phyloP scores from a whole-genome alignment of 1,140 invertebrate species.

The Danaus melanippus region DNA sequence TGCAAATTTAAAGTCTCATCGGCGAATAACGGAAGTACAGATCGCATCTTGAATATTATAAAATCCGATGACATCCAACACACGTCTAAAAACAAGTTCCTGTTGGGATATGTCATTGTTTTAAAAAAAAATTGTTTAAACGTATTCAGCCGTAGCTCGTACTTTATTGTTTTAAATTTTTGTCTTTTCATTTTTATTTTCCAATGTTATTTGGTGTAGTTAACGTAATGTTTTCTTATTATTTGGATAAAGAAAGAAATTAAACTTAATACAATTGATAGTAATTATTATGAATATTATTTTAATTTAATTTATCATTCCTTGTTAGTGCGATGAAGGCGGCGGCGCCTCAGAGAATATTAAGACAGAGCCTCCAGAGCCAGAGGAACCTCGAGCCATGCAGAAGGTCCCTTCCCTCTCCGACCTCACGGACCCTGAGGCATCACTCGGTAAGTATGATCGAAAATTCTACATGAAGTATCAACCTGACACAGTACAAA shows the following conservation, averaged over 20 bases:
- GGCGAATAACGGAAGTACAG: constrained; percentile 46
- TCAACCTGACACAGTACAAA: too few relatives aligned
- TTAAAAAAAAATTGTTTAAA: constrained; percentile 6
- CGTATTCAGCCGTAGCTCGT: too few relatives aligned
- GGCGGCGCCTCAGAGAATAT: constrained; percentile 76
- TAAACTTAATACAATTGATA: too few relatives aligned
- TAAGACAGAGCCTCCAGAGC: constrained; percentile 77
- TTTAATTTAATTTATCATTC: too few relatives aligned
- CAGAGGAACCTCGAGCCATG: constrained; percentile 76
- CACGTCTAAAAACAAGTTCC: constrained; percentile 34
- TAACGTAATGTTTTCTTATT: too few relatives aligned
- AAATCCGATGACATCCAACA: constrained; percentile 28
- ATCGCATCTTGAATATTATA: constrained; percentile 44
- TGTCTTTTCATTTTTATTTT: too few relatives aligned
- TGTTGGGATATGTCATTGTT: constrained; percentile 18
- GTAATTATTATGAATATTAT: too few relatives aligned
- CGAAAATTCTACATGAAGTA: too few relatives aligned
- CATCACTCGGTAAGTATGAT: constrained; percentile 82
- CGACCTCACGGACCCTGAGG: constrained; percentile 87
- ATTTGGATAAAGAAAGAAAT: too few relatives aligned
- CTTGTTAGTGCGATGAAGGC: constrained; percentile 54
- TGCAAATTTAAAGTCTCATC: neutral
- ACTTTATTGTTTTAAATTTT: too few relatives aligned
- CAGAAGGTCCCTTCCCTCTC: constrained; percentile 89
- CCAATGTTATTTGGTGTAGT: too few relatives aligned